These are phyloP conservation scores for Acleris emargana DNA, from an alignment of 2,888 invertebrate species.

Conservation along the genomic window DNA sequence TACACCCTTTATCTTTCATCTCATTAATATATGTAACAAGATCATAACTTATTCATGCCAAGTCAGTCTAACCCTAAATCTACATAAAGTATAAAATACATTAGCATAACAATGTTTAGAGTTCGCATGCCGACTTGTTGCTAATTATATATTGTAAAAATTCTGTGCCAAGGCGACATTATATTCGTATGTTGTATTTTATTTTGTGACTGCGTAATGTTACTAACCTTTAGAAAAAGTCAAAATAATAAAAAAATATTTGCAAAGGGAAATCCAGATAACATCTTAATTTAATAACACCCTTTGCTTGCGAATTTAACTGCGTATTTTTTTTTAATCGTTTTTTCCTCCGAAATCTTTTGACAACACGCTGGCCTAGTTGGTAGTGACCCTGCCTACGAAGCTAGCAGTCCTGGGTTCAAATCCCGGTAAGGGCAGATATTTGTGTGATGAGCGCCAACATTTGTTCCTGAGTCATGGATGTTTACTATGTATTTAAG, in stretches of 20 bases:
- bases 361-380: too few species aligned
- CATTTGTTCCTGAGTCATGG: too few species aligned
- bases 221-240: slow-evolving; percentile 27
- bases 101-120: slow-evolving; percentile 47
- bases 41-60: slow-evolving; percentile 3
- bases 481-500: too few species aligned
- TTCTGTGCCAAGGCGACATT: slow-evolving; percentile 59
- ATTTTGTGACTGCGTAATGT: slow-evolving; percentile 19
- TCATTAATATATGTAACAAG: slow-evolving; percentile 11
- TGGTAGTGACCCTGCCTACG: too few species aligned
- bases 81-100: slow-evolving; percentile 36
- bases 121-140: slow-evolving; percentile 39
- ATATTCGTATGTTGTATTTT: slow-evolving; percentile 35
- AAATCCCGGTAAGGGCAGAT: too few species aligned
- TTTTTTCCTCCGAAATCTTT: too few species aligned
- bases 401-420: too few species aligned
- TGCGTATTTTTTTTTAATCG: too few species aligned
- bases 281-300: too few species aligned
- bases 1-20: not conserved
- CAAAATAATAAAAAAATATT: not conserved
- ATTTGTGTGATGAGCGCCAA: too few species aligned
- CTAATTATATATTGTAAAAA: slow-evolving; percentile 60
- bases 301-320: too few species aligned
- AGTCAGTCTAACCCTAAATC: slow-evolving; percentile 18
- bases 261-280: slow-evolving; percentile 3